Base-by-base conservation (phyloP, 1,140 invertebrate genomes). In the Meteorus sp. region DNA sequence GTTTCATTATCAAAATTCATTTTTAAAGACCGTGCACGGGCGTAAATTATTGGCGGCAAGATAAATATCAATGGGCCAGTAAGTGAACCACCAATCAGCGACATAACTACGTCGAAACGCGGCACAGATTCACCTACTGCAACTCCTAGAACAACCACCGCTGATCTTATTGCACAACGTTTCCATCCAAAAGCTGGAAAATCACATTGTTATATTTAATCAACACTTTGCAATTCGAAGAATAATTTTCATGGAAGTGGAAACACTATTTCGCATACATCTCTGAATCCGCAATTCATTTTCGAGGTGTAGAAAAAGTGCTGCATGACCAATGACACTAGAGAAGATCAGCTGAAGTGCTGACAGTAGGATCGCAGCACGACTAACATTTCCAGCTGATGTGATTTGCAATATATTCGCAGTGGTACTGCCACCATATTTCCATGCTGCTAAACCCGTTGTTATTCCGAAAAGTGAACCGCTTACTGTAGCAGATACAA, bases 71-170 rank as follows among this genome's bases (percentile, higher is more conserved):
- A 72, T 0, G 91, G 91, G 0, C 91, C 90, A 0, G 90, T 93
- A 0, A 95, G 84, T 0, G 89, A 89, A 11, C 93, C 93, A 3
- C 89, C 89, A 3, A 96, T 86, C 2, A 97, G 78, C 22, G 92
- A 86, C 86, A 97, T 90, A 2, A 97, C 87, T n/a, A 93, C 81
- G 60, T 94, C 93, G 71, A 96, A 96, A 61, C 88, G 82, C 0
- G 94, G 93, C 1, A 97, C 85, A 2, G 88, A 85, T 78, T 93
- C 89, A 0, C 87, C 93, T 3, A 95, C 78, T 15, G 92, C 85
- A 3, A 95, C 85, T 0, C 88, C 87, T 1, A 89, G 59, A 0
- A 85, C 81, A 9, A 94, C 83, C 1, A 95, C 76, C 0, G 80
- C 70, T 1, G 90, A 89, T 31, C 94, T 82, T 15, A 92, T 73